A percentile compares a stretch with the other conserved stretches of the same genome.
Evolutionary conservation across 2,888 invertebrate genomes (phyloP).

Genomic region (Pyrocoelia pectoralis): DNA sequence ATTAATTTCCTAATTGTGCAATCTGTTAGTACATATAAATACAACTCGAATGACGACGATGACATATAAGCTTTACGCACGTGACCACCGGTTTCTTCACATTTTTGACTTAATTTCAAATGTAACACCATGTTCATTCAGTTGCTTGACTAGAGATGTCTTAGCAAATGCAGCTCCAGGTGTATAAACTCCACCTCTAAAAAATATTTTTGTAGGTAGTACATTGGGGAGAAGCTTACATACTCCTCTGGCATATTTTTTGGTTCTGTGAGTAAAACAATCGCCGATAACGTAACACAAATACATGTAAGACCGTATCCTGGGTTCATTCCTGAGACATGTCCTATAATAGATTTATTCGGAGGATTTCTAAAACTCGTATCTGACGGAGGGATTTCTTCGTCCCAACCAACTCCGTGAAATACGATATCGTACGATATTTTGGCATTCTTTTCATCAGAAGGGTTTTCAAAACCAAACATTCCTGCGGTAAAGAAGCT

Average conservation of each 20-base stretch:
- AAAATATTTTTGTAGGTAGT: slow-evolving; percentile 42
- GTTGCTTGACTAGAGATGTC: slow-evolving; percentile 77
- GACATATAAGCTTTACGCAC: no score
- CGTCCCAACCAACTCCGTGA: slow-evolving; percentile 81
- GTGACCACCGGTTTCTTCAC: no score
- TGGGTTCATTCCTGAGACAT: slow-evolving; percentile 74
- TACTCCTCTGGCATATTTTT: slow-evolving; percentile 79
- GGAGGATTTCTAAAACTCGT: slow-evolving; percentile 68
- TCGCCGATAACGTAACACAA: slow-evolving; percentile 74
- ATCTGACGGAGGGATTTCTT: slow-evolving; percentile 65
- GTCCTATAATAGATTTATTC: slow-evolving; percentile 70
- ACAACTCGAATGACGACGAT: no score
- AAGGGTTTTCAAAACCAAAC: slow-evolving; percentile 69
- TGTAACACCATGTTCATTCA: slow-evolving; percentile 75
- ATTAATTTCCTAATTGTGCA: no score
- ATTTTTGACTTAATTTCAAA: slow-evolving; percentile 65
- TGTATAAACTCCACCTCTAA: slow-evolving; percentile 85
- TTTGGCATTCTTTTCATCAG: slow-evolving; percentile 67
- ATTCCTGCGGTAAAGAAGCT: slow-evolving; percentile 74
- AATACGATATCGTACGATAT: slow-evolving; percentile 73
- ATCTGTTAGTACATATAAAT: no score
- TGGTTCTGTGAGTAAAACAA: slow-evolving; percentile 77
- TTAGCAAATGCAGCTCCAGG: slow-evolving; percentile 87
- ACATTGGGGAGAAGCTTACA: slow-evolving; percentile 49
- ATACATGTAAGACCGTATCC: slow-evolving; percentile 87